Evolutionary conservation across 2,888 invertebrate genomes (phyloP).

Genomic region (Acanthosepion lycidas): DNA sequence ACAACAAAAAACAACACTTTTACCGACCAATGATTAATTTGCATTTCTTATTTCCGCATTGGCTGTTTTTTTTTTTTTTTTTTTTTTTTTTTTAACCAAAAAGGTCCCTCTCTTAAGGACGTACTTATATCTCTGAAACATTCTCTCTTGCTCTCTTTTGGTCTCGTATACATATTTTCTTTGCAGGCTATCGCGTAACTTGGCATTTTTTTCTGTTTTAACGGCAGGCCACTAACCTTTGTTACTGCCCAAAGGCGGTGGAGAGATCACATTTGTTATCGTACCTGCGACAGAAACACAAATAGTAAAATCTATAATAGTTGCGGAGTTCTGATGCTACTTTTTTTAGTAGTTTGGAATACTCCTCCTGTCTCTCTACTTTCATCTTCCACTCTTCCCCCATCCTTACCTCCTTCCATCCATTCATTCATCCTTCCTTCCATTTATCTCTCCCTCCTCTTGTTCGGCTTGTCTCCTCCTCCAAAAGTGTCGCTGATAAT

Average conservation of each 20-base stretch:
- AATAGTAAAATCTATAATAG: conserved; percentile 3
- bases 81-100: too few relatives aligned
- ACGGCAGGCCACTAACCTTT: neutral
- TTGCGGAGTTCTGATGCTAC: neutral
- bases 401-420: neutral
- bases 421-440: neutral
- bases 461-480: neutral
- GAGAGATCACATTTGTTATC: neutral
- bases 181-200: neutral
- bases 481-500: neutral
- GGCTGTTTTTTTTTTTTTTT: too few relatives aligned
- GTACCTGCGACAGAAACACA: neutral
- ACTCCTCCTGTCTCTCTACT: neutral
- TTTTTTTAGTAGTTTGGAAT: neutral
- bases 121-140: too few relatives aligned
- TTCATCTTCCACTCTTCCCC: neutral
- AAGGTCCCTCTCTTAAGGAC: too few relatives aligned
- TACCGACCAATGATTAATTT: too few relatives aligned
- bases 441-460: neutral
- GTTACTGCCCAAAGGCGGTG: neutral
- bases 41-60: too few relatives aligned
- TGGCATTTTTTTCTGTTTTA: neutral
- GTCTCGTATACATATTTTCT: neutral
- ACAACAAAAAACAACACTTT: too few relatives aligned
- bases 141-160: neutral